A percentile compares a stretch with the other conserved stretches of the same genome.
These are phyloP conservation scores for Chlorodrepanis virens DNA, from an alignment of 2,113 vertebrate species.

Conservation along the genomic window DNA sequence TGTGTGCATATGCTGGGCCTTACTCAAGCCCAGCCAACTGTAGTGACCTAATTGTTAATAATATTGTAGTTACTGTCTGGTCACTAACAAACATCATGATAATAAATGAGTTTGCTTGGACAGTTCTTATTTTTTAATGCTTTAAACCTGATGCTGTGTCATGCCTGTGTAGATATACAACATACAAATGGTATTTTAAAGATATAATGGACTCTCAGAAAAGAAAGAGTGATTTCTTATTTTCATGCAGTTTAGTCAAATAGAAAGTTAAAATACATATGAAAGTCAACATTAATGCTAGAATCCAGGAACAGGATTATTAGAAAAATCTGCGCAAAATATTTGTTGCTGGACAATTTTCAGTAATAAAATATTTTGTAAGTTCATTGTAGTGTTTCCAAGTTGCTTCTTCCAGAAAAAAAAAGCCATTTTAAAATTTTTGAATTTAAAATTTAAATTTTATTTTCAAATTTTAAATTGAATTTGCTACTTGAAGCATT, in stretches of 20 bases:
- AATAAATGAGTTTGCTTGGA: background rate
- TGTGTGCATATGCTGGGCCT: background rate
- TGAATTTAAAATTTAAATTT: no score
- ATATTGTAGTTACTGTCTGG: background rate
- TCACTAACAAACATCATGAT: background rate
- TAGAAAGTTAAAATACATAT: background rate
- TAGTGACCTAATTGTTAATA: background rate
- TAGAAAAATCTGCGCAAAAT: background rate
- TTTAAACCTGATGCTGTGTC: background rate
- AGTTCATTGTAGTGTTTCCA: background rate
- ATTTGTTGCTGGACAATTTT: background rate
- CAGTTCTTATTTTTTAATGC: background rate
- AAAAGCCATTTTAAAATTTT: accelerated
- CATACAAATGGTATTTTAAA: background rate
- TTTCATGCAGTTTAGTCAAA: background rate
- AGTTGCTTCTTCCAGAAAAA: background rate
- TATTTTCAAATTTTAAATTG: background rate
- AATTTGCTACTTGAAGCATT: background rate
- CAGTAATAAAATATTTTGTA: background rate
- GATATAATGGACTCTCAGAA: background rate
- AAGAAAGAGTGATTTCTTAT: background rate
- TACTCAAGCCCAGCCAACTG: background rate
- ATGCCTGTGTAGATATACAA: background rate
- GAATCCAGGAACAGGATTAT: background rate
- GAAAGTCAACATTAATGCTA: background rate